Conservation (phyloP, 2,888 invertebrate genomes). For the Amphipyra tragopoginis region DNA sequence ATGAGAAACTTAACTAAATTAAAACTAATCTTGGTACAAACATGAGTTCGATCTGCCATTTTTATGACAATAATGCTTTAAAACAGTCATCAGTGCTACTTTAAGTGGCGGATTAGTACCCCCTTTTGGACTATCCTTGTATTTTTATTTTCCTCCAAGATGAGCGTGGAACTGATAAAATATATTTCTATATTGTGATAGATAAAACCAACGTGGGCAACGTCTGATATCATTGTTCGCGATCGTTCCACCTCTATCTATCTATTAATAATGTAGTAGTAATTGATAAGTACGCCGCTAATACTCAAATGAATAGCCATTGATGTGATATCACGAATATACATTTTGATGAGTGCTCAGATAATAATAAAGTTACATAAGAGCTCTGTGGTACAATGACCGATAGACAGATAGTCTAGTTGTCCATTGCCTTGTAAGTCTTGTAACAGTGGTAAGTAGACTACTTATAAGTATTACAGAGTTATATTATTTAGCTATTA, state of each 20-base stretch:
- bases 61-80: too few species aligned
- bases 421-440: conserved; percentile 53
- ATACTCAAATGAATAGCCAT: conserved; percentile 69
- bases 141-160: too few species aligned
- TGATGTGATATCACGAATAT: conserved; percentile 68
- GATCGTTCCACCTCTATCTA: conserved; percentile 45
- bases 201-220: conserved; percentile 53
- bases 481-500: conserved; percentile 69
- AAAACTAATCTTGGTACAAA: too few species aligned
- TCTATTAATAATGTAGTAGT: conserved; percentile 27
- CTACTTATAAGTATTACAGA: conserved; percentile 52
- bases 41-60: too few species aligned
- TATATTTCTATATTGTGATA: background rate
- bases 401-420: conserved; percentile 62
- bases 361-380: conserved; percentile 36
- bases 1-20: too few species aligned
- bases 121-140: too few species aligned
- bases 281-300: conserved; percentile 39
- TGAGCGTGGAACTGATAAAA: too few species aligned
- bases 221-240: conserved; percentile 67
- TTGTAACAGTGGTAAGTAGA: conserved; percentile 32
- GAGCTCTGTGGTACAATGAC: conserved; percentile 71
- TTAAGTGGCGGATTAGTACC: too few species aligned
- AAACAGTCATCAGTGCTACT: too few species aligned
- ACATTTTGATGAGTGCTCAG: conserved; percentile 57